Base-by-base conservation (phyloP, 2,888 invertebrate genomes). In the Dynastes hyllus region DNA sequence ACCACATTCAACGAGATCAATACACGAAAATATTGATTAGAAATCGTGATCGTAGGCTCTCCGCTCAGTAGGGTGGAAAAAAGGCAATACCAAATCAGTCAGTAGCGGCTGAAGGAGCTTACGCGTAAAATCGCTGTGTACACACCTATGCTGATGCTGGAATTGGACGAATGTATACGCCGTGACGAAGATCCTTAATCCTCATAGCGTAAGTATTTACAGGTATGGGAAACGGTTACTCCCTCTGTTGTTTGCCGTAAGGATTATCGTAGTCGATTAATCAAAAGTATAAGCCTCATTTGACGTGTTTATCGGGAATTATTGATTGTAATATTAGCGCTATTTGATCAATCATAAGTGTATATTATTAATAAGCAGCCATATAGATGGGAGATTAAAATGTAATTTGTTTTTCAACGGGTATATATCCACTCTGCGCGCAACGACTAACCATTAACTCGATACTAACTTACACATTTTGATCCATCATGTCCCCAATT, bases 281-380 rank as follows among this genome's bases (percentile, higher is more conserved):
- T 81, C 81, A 81, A 79, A 66, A 61, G 69, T 70, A 53, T 81
- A 80, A 81, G 78, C 78, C 78, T 45, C 75, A 78, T 77, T 80
- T 81, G 81, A 81, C 81, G 78, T 79, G 76, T 80, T 81, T 81
- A 81, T 81, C 80, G 69, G 45, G 66, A 69, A 76, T 80, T 81
- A 78, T 78, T 78, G 77, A 79, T 79, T 79, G 79, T 77, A 79
- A 79, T 79, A 79, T 79, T 79, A 79, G 73, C 71, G 77, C 78
- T 78, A 78, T 80, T 80, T 80, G 80, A 80, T 80, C 80, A 78
- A 80, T 80, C 73, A 73, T 71, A 80, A 77, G 80, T 71, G 66
- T 80, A 80, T 73, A 63, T 63, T 63, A 63, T 63, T 80, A 78
- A 78, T 51, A 69, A 69, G 69, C 69, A 51, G 22, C 66, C 37